Evolutionary conservation across 2,888 invertebrate genomes (phyloP).

Genomic region (Harpalus rufipes): DNA sequence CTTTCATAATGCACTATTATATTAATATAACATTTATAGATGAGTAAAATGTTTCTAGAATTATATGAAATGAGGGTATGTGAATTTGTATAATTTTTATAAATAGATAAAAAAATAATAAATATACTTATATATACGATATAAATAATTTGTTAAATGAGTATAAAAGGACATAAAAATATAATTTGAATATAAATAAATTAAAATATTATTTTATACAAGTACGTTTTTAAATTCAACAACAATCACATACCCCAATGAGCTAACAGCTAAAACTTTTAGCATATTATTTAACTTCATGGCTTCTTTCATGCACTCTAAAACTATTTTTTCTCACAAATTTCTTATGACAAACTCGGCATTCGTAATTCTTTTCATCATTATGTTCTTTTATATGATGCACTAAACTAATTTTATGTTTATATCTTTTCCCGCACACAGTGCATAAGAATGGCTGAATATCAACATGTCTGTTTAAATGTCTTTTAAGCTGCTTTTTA

Average conservation of each 20-base stretch:
- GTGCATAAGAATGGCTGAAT: constrained; percentile 82
- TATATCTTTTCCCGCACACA: constrained; percentile 82
- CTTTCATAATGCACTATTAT: not conserved
- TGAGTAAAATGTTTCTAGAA: not conserved
- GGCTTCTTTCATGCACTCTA: constrained; percentile 43
- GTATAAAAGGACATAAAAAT: no score
- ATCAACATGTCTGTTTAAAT: constrained; percentile 80
- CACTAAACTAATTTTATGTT: constrained; percentile 78
- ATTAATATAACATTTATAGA: constrained; percentile 1
- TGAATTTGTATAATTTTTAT: no score
- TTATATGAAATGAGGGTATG: not conserved
- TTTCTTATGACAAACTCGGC: constrained; percentile 45
- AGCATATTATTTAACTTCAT: constrained; percentile 44
- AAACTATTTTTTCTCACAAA: constrained; percentile 44
- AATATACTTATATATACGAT: no score
- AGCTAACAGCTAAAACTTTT: not conserved
- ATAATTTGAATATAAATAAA: not conserved
- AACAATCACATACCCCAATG: no score
- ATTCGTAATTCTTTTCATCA: constrained; percentile 41
- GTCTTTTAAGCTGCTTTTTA: constrained; percentile 82
- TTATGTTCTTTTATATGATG: constrained; percentile 45
- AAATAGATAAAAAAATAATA: not conserved
- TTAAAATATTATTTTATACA: not conserved
- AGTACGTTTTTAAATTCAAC: no score
- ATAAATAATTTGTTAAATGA: no score